Evolutionary conservation across 2,797 vertebrate species (phyloP), one percentile per base, ranked within the genome.

Genomic region (Centroberyx gerrardi): DNA sequence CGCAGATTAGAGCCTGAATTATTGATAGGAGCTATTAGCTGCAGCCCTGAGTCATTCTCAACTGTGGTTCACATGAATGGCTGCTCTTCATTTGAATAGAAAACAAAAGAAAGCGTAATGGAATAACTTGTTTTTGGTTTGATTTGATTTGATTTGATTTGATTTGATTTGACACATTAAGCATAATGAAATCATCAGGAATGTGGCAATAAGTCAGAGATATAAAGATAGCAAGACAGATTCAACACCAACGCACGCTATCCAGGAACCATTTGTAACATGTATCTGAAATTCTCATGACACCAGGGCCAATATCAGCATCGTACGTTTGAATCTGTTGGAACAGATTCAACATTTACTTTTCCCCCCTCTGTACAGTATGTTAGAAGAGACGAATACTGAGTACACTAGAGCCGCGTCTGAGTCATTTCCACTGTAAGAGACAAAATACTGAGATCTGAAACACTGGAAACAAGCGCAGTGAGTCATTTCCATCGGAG

Each of bases 1-100:
- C 83, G 63, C 86, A 92, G 88, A 93, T 90, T 87, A 90, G 83
- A 87, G 82, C 60, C 79, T 93, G 88, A 93, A 94, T 94, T 92
- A 92, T 93, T 91, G 85, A 94, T 93, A 72, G 75, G 10, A 59
- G 66, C 88, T 85, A 81, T 92, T 92, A 90, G 87, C 86, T 52
- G 82, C 68, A 71, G 55, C 17, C 64, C 84, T 79, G 72, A 80
- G 76, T 89, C 80, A 75, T 75, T 71, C 77, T 66, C 74, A 49
- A 40, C 54, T 13, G 55, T 27, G 72, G 54, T 70, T 53, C 46
- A 33, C 52, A 58, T 51, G 3, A 58, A 48, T 22, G 22, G 67
- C 72, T 64, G 74, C 68, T 72, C 42, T 3, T 59, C 40, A n/a
- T n/a, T 49, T 18, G 28, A 46, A 29, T 17, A 9, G 56, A 18